These are phyloP conservation scores for Lamellibrachia luymesi DNA, from an alignment of 1,140 invertebrate genomes.

Conservation along the genomic window DNA sequence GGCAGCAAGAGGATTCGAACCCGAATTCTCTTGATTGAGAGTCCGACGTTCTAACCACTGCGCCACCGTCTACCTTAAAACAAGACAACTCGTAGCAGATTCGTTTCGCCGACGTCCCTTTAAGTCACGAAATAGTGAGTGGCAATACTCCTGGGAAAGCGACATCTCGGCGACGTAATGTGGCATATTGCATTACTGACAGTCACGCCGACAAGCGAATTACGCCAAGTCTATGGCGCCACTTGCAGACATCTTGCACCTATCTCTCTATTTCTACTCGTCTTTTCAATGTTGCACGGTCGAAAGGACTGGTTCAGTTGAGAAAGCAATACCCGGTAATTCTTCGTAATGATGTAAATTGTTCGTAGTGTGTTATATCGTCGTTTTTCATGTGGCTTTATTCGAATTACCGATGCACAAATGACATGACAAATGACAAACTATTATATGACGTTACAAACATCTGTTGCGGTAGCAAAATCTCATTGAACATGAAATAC, in stretches of 20 bases:
- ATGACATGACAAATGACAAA: neutral
- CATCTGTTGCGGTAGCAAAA: neutral
- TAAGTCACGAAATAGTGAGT: neutral
- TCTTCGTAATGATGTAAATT: neutral
- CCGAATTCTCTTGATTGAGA: no score
- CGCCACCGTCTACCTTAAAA: neutral
- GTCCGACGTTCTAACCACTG: no score
- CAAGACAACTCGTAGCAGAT: neutral
- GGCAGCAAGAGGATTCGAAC: no score
- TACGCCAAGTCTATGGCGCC: neutral
- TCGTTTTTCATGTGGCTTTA: neutral
- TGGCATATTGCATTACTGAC: neutral
- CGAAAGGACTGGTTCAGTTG: neutral
- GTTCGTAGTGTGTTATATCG: neutral
- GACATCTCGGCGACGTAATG: neutral
- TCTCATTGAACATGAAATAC: neutral
- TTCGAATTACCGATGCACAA: neutral
- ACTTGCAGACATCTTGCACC: neutral
- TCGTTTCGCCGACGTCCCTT: neutral
- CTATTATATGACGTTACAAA: neutral
- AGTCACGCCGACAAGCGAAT: neutral
- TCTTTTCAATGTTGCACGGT: neutral
- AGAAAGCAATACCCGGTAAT: neutral
- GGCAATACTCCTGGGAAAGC: neutral
- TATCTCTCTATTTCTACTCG: neutral